Evolutionary conservation across 2,113 vertebrate genomes (phyloP), one percentile per base, ranked within the genome.

Genomic region (Motacilla alba): DNA sequence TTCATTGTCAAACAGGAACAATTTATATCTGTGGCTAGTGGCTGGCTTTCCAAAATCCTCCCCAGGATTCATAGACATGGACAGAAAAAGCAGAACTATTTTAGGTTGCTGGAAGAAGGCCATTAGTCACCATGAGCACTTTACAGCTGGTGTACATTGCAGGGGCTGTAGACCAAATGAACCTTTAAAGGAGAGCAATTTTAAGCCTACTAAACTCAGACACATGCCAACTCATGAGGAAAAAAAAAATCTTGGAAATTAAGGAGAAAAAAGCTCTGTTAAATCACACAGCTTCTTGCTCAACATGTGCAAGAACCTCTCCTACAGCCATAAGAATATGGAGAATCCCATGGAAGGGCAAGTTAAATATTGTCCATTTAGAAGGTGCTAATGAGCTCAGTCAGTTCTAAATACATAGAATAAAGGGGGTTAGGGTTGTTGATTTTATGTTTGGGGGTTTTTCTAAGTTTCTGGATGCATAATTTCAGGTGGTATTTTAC

Each of bases 181-280:
- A 89, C 55, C 68, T 93, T 92, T 63, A 92, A 92, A 82, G 55
- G n/a, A 93, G 78, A 87, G 74, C 33, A 87, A 92, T 93, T 94
- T 87, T 91, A 87, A 94, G 46, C 63, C 50, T 53, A 67, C 49
- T 83, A 67, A 80, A 80, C 58, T 83, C 26, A 58, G 49, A 77
- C 24, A 81, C 11, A 50, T 16, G 41, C 37, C 78, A 79, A 24
- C 50, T 63, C 67, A 52, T 1, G 33, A 59, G 30, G 19, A 33
- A 75, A 56, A 75, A 89, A 72, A 87, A 72, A 21, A 24, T 13
- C 47, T 77, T 81, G 30, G 9, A 47, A 77, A 70, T 83, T 80
- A 85, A 75, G 56, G 70, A 75, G 62, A 62, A 78, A 82, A 90
- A 33, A 0, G 0, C 44, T 50, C 31, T 58, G 52, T 43, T 89